Evolutionary conservation across 2,113 vertebrate species (phyloP).

Genomic region (Ceyx margarethae): DNA sequence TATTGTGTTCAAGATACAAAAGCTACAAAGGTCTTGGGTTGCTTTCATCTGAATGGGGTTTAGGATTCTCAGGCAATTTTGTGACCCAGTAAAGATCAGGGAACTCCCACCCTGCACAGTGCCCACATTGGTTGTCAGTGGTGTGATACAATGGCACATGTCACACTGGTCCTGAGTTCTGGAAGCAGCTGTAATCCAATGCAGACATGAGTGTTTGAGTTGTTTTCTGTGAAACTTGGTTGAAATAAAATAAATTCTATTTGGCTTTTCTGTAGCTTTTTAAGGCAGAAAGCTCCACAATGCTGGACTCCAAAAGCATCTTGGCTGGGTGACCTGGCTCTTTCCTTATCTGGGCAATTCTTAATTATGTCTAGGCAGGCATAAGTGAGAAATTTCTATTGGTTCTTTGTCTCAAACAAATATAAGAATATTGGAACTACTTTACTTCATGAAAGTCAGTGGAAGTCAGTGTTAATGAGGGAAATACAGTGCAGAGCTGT

Average conservation of each 20-base stretch:
- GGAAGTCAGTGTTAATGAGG: slow-evolving; percentile 9
- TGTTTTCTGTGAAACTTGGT: background rate
- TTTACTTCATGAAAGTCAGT: background rate
- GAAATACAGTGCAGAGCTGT: background rate
- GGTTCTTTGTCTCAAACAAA: background rate
- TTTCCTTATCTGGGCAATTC: background rate
- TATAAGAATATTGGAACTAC: background rate
- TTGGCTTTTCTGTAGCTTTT: background rate
- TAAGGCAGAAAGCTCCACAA: background rate
- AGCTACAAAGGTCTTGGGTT: background rate
- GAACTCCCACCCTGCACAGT: background rate
- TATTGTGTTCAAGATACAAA: background rate
- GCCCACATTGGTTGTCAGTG: background rate
- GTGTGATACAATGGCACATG: background rate
- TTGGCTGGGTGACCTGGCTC: background rate
- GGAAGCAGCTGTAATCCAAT: background rate
- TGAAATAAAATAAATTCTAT: background rate
- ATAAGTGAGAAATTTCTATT: background rate
- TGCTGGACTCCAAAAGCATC: background rate
- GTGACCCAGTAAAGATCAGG: background rate
- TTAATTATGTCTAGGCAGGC: background rate
- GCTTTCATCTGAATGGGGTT: background rate
- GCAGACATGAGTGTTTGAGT: background rate
- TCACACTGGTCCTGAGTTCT: background rate
- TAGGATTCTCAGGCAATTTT: background rate